These are phyloP conservation scores for Cerceris ruficornis DNA, from an alignment of 2,888 invertebrate species.

Conservation along the genomic window DNA sequence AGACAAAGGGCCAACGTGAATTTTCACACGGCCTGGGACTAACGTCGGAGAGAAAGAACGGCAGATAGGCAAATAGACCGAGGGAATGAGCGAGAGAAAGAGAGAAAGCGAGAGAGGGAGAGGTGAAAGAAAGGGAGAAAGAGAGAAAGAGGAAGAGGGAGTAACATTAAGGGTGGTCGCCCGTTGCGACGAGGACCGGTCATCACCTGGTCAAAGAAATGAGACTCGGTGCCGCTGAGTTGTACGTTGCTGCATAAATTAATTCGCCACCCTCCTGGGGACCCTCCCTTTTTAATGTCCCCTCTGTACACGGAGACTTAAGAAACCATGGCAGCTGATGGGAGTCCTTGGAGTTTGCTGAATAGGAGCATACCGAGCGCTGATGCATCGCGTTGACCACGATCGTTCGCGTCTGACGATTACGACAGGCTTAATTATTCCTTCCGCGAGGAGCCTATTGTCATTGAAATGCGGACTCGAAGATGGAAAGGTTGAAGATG, in stretches of 20 bases:
- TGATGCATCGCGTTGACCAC: constrained; percentile 53
- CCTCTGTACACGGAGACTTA: constrained; percentile 42
- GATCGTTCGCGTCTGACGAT: constrained; percentile 43
- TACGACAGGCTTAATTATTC: constrained; percentile 58
- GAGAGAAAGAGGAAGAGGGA: constrained; percentile 14
- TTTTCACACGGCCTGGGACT: constrained; percentile 74
- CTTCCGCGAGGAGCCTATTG: constrained; percentile 29
- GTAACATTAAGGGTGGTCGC: constrained; percentile 59
- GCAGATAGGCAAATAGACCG: too few relatives aligned
- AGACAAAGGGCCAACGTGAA: constrained; percentile 70
- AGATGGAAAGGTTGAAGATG: constrained; percentile 7
- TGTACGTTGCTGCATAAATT: constrained; percentile 74
- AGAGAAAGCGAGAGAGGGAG: too few relatives aligned
- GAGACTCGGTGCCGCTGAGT: constrained; percentile 45
- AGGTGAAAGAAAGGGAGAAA: neutral
- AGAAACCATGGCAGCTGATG: constrained; percentile 65
- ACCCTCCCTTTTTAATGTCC: constrained; percentile 46
- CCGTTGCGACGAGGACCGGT: constrained; percentile 70
- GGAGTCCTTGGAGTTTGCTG: constrained; percentile 48
- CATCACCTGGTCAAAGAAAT: constrained; percentile 77
- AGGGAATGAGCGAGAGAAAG: too few relatives aligned
- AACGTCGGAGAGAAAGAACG: constrained; percentile 17
- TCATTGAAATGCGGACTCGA: constrained; percentile 46
- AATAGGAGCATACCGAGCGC: constrained; percentile 35
- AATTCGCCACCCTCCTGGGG: constrained; percentile 71